Base-by-base conservation (phyloP, 2,888 invertebrate genomes). In the Gymnosoma rotundatum region DNA sequence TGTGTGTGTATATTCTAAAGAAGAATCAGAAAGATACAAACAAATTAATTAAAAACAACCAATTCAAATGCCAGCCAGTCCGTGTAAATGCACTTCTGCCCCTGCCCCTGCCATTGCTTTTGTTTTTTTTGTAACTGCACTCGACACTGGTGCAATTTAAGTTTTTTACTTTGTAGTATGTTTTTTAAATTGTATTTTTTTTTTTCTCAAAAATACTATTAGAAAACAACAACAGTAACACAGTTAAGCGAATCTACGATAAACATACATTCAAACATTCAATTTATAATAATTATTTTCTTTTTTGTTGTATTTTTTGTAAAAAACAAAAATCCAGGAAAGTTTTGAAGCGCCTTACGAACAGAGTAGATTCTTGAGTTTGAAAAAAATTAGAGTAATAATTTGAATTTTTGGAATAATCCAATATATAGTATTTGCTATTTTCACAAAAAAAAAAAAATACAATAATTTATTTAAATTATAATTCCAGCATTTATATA, bases 1-100 rank as follows among this genome's bases (percentile, higher is more conserved):
- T 21, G 32, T n/a, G 45, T 20, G 18, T 42, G 25, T 60, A n/a
- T 25, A 25, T 58, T 10, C 32, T 54, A 78, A n/a, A 61, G 78
- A 78, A 69, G 14, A 16, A 79, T 42, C 50, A 66, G 38, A 72
- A 66, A 64, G 52, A 60, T 52, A 54, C 21, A 76, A 76, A 74
- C n/a, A 58, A 75, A 42, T 42, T n/a, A 36, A 78, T 61, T 20
- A 61, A 21, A 48, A 50, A 48, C 16, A 64, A n/a, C n/a, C 5
- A 16, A 82, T 76, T 76, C 75, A 75, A 82, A 76, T 82, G 70
- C 75, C 81, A 75, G 70, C 54, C 67, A 73, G 73, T 58, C 58
- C 61, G 84, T 84, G 82, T 84, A 84, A 84, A 84, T 78, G 82
- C 74, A 84, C 82, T 84, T 78, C 84, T 84, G 84, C 84, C 84